A percentile compares a stretch with the other conserved stretches of the same genome.
Evolutionary conservation across 1,140 invertebrate genomes (phyloP).

Genomic region (Drosophila hydei): DNA sequence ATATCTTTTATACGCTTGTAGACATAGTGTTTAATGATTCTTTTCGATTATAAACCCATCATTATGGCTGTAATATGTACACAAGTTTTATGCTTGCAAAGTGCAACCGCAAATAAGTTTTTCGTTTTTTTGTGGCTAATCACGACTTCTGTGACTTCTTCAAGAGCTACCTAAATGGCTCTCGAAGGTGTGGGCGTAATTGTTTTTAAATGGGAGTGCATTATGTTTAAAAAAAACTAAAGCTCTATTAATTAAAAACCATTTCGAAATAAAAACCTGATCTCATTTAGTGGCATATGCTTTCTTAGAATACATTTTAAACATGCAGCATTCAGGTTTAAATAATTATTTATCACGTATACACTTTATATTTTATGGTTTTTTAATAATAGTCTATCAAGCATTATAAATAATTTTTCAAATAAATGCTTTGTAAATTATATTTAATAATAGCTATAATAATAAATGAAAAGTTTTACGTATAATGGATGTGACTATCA

Average conservation of each 20-base stretch:
- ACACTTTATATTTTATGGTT: too few relatives aligned
- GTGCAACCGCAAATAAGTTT: conserved; percentile 32
- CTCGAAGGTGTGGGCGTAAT: conserved; percentile 34
- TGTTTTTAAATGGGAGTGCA: conserved; percentile 17
- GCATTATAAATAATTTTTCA: too few relatives aligned
- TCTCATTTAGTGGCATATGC: not conserved
- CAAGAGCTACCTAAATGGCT: conserved; percentile 20
- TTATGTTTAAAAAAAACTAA: not conserved
- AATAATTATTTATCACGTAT: too few relatives aligned
- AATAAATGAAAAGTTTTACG: too few relatives aligned
- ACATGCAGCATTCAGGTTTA: too few relatives aligned
- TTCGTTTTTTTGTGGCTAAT: not conserved
- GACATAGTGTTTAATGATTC: conserved; percentile 45
- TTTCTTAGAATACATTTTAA: too few relatives aligned
- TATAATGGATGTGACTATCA: too few relatives aligned
- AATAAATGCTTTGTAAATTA: too few relatives aligned
- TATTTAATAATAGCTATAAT: too few relatives aligned
- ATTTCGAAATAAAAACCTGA: conserved; percentile 1
- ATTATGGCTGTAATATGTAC: conserved; percentile 11
- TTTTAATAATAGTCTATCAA: too few relatives aligned
- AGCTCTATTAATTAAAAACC: not conserved
- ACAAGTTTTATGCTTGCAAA: conserved; percentile 15
- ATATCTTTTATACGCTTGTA: conserved; percentile 45
- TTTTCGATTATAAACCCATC: conserved; percentile 10
- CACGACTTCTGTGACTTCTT: conserved; percentile 23